Evolutionary conservation across 2,888 invertebrate genomes (phyloP).

Genomic region (Diarsia rubi): DNA sequence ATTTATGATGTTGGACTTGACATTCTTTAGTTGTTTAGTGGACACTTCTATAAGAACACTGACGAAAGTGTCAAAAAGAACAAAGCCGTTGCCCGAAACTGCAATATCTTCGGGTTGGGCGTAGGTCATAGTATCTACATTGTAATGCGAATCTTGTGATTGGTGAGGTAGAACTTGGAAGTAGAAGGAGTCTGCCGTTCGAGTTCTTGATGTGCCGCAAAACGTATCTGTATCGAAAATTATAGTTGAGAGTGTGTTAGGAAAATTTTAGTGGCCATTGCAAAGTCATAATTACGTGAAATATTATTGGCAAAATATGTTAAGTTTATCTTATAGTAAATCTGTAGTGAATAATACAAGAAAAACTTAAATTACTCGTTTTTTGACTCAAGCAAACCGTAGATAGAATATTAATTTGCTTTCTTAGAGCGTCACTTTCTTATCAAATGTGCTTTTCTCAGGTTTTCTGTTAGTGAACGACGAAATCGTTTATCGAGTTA

Average conservation of each 20-base stretch:
- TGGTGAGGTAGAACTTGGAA: conserved; percentile 35
- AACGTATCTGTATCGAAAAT: conserved; percentile 45
- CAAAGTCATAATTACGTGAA: neutral
- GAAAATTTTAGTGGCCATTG: neutral
- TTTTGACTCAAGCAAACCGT: neutral
- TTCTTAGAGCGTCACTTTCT: neutral
- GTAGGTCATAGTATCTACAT: neutral
- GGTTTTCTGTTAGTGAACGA: neutral
- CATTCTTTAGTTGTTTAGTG: conserved; percentile 64
- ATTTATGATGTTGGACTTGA: conserved; percentile 65
- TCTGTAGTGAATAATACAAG: neutral
- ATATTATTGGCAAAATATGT: neutral
- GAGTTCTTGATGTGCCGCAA: conserved; percentile 23
- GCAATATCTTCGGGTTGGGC: conserved; percentile 22
- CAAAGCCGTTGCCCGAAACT: conserved; percentile 29
- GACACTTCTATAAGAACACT: conserved; percentile 65
- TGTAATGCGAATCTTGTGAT: conserved; percentile 9
- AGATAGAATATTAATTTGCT: neutral
- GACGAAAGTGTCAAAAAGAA: conserved; percentile 58
- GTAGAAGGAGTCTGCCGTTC: conserved; percentile 26
- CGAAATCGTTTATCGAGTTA: neutral
- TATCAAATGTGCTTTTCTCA: neutral
- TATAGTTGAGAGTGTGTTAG: neutral
- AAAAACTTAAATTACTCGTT: neutral
- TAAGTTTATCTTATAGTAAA: neutral